phyloP scores from a whole-genome alignment of 2,888 invertebrate species.

The Himalopsyche tibetana region DNA sequence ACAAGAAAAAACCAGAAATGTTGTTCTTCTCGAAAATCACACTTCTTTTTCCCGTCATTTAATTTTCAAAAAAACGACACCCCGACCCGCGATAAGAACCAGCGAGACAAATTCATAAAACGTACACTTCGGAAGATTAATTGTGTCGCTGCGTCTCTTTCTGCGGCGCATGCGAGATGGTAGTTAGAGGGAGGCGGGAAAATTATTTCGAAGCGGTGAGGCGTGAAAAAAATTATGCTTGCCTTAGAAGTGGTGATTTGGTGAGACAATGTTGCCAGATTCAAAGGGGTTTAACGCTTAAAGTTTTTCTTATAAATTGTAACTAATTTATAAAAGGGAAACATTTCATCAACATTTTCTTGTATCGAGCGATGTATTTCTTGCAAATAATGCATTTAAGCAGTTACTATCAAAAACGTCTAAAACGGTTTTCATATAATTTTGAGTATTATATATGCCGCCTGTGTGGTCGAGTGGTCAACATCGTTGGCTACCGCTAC shows the following conservation, averaged over 20 bases:
- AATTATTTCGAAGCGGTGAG: conserved; percentile 15
- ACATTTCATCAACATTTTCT: no score
- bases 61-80: conserved; percentile 57
- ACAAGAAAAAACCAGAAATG: conserved; percentile 3
- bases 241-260: conserved; percentile 43
- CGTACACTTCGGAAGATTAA: conserved; percentile 52
- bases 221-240: conserved; percentile 46
- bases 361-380: no score
- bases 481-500: no score
- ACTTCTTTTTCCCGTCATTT: conserved; percentile 47
- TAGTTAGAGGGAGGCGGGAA: conserved; percentile 39
- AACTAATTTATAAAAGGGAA: conserved; percentile 1
- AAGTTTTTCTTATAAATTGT: conserved; percentile 34
- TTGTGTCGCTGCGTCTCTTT: conserved; percentile 44
- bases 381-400: no score
- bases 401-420: no score
- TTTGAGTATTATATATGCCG: no score
- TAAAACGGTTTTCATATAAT: no score
- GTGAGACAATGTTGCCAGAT: conserved; percentile 44
- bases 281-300: conserved; percentile 25
- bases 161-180: not conserved
- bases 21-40: not conserved
- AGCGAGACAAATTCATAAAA: conserved; percentile 59
- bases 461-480: no score
- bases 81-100: conserved; percentile 52